Evolutionary conservation across 1,140 invertebrate species (phyloP).

Genomic region (Euschistus heros): DNA sequence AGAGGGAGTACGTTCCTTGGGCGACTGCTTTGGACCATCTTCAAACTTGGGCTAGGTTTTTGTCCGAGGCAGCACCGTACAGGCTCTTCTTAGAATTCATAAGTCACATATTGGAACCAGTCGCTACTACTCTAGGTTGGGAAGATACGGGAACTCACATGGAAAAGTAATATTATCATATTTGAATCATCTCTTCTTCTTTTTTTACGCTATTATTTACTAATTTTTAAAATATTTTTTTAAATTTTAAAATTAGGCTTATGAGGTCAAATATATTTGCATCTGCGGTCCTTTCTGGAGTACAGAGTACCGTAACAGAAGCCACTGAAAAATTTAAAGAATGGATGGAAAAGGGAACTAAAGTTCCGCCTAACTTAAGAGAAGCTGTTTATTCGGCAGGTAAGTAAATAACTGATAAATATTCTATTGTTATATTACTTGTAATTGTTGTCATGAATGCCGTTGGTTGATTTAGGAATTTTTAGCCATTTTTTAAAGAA

Average conservation of each 20-base stretch:
- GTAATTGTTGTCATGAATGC: no score
- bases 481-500: no score
- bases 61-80: conserved; percentile 53
- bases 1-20: conserved; percentile 65
- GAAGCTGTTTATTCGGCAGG: conserved; percentile 64
- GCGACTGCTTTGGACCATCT: conserved; percentile 58
- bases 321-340: conserved; percentile 49
- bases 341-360: conserved; percentile 49
- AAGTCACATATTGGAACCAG: conserved; percentile 46
- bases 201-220: neutral
- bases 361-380: conserved; percentile 56
- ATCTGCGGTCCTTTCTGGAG: conserved; percentile 49
- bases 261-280: conserved; percentile 45
- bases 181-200: conserved; percentile 27
- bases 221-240: neutral
- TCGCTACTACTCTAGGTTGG: conserved; percentile 53
- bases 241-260: conserved; percentile 36
- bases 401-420: conserved; percentile 26
- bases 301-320: conserved; percentile 49
- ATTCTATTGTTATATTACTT: no score
- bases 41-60: conserved; percentile 50
- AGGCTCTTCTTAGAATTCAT: conserved; percentile 52
- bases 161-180: conserved; percentile 42
- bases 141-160: conserved; percentile 53
- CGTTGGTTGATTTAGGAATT: no score